Evolutionary conservation across 1,140 invertebrate genomes (phyloP), one percentile per base, ranked within the genome.

Genomic region (Atta texana): DNA sequence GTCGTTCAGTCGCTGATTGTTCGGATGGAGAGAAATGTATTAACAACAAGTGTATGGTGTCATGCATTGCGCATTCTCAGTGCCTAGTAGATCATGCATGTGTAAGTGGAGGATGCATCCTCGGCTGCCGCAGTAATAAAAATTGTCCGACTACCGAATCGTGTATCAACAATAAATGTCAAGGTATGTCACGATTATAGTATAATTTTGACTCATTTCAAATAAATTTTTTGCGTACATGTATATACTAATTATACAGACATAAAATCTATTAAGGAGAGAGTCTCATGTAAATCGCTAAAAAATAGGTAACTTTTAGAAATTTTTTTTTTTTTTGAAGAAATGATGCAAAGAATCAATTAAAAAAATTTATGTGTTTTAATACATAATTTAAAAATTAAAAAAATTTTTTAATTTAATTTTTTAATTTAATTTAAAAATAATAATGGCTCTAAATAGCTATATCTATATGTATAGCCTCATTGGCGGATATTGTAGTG

Each of bases 161-260:
- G 2, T 99, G 98, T 92, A 96, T 98, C 24, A 97, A 97, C 72
- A 98, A 97, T 91, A 97, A 97, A 94, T 99, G 98, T 93, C 95
- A 97, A 92, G 95, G 95, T 96, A 92, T 59, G 14, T 21, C 14
- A 14, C n/a, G 16, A 55, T 39, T 66, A 24, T 51, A 34, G 31
- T 8, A 16, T 44, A 14, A 28, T 5, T 0, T 63, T 39, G 28
- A 2, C 0, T 18, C 24, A 39, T 68, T 34, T 18, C 2, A 63
- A 63, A 66, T 34, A 34, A 3, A 63, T 31, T 3, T 28, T 64
- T 59, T 59, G 34, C 18, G 3, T 34, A 66, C 7, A 34, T 12
- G 3, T 34, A 5, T 66, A 34, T 34, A 34, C 0, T 34, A 34
- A 34, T 34, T 6, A 34, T 34, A 34, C 31, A 34, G 31, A 34